Evolutionary conservation across 2,797 vertebrate species (phyloP), one percentile per base, ranked within the genome.

Genomic region (Tiaroga cobitis): DNA sequence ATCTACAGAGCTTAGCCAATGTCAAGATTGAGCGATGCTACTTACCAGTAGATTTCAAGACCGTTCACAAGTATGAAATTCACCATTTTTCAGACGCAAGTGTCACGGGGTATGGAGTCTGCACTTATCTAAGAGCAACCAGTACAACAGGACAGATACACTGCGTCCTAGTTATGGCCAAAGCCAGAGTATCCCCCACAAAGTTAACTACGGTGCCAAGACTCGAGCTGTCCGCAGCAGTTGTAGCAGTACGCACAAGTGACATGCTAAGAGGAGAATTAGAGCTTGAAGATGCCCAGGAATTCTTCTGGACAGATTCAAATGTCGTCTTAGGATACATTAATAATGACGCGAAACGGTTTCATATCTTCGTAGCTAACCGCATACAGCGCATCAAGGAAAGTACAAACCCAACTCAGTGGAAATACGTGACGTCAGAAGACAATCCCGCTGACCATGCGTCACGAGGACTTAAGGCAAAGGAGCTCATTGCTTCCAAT

Each of bases 341-440:
- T n/a, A 46, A 26, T 13, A 46, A 73, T 41, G 41, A 11, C 46
- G 41, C 1, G 3, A 46, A 41, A 41, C 41, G 41, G 41, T 41
- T 41, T 41, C 41, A 41, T 41, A 24, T 78, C 51, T 69, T 86
- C 84, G 0, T 67, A 80, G 24, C 41, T 88, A 51, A 15, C 82
- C 26, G 1, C 41, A 41, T 41, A 41, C 41, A 41, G 2, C 2
- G 41, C 41, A 41, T 41, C 41, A 41, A 41, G 9, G 41, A 41
- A 41, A 41, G 41, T 41, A 41, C 41, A 41, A 41, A 41, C 2
- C 41, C 41, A 41, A 3, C 41, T 9, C 41, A 41, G 9, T 41
- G 41, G 41, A 41, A 41, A 41, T 10, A 10, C 8, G 41, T 83
- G 18, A 41, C 10, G 41, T 70, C 43, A 74, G 43, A 51, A 51